Conservation (phyloP, 2,888 invertebrate genomes). For the Vesta saturnalis region DNA sequence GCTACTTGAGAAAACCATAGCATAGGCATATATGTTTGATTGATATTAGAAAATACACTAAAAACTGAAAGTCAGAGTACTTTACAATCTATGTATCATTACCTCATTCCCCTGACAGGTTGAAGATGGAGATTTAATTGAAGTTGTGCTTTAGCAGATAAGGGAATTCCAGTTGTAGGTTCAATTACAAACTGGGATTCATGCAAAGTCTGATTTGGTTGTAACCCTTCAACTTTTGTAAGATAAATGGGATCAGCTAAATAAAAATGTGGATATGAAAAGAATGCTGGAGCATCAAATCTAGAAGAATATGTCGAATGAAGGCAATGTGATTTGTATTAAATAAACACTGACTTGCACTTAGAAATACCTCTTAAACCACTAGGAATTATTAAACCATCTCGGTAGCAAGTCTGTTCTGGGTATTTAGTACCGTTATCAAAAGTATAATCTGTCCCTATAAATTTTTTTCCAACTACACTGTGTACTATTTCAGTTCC, state of each 20-base stretch:
- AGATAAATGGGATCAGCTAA: slow-evolving; percentile 74
- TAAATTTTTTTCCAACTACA: slow-evolving; percentile 66
- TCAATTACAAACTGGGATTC: slow-evolving; percentile 76
- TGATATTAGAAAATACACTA: not conserved
- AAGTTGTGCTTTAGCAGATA: slow-evolving; percentile 75
- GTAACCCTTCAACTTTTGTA: slow-evolving; percentile 71
- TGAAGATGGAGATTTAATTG: slow-evolving; percentile 78
- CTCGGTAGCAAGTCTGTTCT: slow-evolving; percentile 72
- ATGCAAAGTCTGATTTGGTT: slow-evolving; percentile 71
- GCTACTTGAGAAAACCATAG: slow-evolving; percentile 81
- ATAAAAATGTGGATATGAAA: slow-evolving; percentile 86
- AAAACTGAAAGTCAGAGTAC: not conserved
- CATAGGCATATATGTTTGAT: slow-evolving; percentile 70
- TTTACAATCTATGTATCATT: slow-evolving; percentile 48
- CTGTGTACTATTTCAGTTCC: slow-evolving; percentile 60
- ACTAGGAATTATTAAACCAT: slow-evolving; percentile 58
- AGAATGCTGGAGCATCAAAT: slow-evolving; percentile 83
- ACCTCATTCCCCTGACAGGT: slow-evolving; percentile 66
- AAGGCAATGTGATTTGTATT: not conserved
- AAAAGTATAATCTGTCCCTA: slow-evolving; percentile 71
- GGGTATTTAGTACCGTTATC: slow-evolving; percentile 75
- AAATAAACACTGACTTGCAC: slow-evolving; percentile 63
- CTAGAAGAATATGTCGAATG: slow-evolving; percentile 55
- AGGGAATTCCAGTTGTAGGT: slow-evolving; percentile 81
- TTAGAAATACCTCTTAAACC: slow-evolving; percentile 78